Evolutionary conservation across 30 jellyfish, hydroid and myxozoan genomes (phyloP).

Genomic region (Hydractinia symbiolongicarpus): DNA sequence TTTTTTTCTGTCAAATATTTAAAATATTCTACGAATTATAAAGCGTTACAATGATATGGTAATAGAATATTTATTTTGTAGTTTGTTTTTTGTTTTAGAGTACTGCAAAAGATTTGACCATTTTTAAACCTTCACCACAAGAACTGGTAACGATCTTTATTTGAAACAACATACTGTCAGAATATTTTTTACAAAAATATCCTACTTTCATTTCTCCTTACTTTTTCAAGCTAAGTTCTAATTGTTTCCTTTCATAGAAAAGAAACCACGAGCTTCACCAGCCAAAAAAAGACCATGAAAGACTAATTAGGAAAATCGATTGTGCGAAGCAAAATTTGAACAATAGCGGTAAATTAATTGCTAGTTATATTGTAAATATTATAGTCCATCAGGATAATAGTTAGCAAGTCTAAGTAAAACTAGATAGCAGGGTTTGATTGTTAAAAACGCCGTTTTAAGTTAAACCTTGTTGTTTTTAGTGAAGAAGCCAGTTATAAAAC

Average conservation of each 20-base stretch:
- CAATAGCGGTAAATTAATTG: too few species aligned
- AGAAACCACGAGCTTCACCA: conserved; percentile 61
- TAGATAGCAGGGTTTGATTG: too few species aligned
- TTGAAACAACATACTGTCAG: too few species aligned
- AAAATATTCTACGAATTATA: too few species aligned
- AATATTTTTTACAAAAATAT: background rate
- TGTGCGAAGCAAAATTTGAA: background rate
- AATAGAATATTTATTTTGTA: background rate
- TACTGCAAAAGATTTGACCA: conserved; percentile 53
- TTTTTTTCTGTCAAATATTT: too few species aligned
- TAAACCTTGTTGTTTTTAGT: too few species aligned
- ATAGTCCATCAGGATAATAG: too few species aligned
- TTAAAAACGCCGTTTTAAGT: too few species aligned
- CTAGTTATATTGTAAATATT: too few species aligned
- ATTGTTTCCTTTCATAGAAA: conserved; percentile 23
- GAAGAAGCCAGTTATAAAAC: too few species aligned
- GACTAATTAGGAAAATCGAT: background rate
- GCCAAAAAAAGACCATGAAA: conserved; percentile 60
- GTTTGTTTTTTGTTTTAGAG: conserved; percentile 21
- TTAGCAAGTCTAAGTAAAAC: too few species aligned
- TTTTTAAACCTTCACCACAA: conserved; percentile 48
- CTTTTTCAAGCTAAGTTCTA: background rate
- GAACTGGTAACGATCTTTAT: conserved; percentile 40
- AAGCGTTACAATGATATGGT: too few species aligned
- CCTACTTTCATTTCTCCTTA: background rate